Evolutionary conservation across 2,888 invertebrate species (phyloP).

Genomic region (Troglohyphantes excavatus): DNA sequence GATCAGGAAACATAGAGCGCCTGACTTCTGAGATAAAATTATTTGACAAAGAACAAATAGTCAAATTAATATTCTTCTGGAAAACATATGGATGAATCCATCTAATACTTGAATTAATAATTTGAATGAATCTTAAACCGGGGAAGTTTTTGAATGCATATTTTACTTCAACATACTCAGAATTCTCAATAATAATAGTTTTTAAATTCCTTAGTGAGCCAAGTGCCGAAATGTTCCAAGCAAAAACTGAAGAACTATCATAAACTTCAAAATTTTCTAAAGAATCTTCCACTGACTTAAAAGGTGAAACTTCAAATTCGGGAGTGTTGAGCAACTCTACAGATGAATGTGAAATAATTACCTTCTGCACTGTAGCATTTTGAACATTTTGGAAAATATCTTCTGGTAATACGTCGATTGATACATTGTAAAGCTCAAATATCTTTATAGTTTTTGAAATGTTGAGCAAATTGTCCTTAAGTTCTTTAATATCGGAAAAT

Average conservation of each 20-base stretch:
- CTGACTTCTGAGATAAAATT: slow-evolving; percentile 25
- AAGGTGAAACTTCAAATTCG: slow-evolving; percentile 10
- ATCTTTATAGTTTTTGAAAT: slow-evolving; percentile 28
- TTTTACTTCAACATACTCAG: slow-evolving; percentile 49
- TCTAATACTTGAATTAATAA: slow-evolving; percentile 20
- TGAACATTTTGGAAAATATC: slow-evolving; percentile 28
- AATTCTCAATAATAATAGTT: slow-evolving; percentile 51
- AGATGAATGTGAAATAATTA: slow-evolving; percentile 41
- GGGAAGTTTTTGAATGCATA: slow-evolving; percentile 8
- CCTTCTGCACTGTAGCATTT: slow-evolving; percentile 19
- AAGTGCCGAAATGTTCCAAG: slow-evolving; percentile 55
- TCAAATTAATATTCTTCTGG: slow-evolving; percentile 24
- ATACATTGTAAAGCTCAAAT: slow-evolving; percentile 41
- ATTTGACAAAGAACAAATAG: slow-evolving; percentile 56
- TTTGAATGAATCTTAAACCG: slow-evolving; percentile 34
- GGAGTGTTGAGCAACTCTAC: slow-evolving; percentile 30
- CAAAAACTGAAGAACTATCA: slow-evolving; percentile 52
- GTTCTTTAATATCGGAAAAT: slow-evolving; percentile 10
- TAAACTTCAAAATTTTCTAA: slow-evolving; percentile 64
- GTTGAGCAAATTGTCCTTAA: slow-evolving; percentile 5
- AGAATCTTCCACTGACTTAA: slow-evolving; percentile 34
- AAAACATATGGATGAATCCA: slow-evolving; percentile 51
- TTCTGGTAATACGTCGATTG: slow-evolving; percentile 41
- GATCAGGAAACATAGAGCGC: slow-evolving; percentile 64
- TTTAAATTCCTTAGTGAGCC: slow-evolving; percentile 4